Conservation (phyloP, 1,140 invertebrate genomes). For the Chrysopa pallens region DNA sequence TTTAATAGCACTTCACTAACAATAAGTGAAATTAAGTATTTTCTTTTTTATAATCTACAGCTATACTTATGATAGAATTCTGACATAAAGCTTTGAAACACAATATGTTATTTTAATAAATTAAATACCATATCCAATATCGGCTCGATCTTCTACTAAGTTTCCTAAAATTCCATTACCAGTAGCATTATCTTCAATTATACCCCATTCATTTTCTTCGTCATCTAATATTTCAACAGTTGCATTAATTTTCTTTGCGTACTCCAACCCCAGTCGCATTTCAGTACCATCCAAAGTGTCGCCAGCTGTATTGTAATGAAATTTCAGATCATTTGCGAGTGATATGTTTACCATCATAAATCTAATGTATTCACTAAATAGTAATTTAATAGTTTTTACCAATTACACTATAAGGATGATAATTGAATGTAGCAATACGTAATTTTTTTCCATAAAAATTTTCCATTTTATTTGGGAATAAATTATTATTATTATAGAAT, state of each 20-base stretch:
- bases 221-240: conserved; percentile 28
- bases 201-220: conserved; percentile 32
- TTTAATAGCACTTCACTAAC: no score
- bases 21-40: no score
- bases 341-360: no score
- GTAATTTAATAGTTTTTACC: conserved; percentile 8
- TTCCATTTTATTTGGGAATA: conserved; percentile 13
- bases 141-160: conserved; percentile 31
- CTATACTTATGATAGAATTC: no score
- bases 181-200: conserved; percentile 33
- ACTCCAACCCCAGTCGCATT: conserved; percentile 17
- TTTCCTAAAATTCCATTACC: conserved; percentile 36
- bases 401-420: conserved; percentile 13
- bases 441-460: conserved; percentile 10
- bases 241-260: conserved; percentile 25
- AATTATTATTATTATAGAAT: conserved; percentile 1
- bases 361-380: not conserved
- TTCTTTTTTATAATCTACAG: no score
- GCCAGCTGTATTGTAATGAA: not conserved
- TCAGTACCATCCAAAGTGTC: conserved; percentile 22
- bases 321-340: no score
- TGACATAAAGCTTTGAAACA: no score
- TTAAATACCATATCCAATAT: conserved; percentile 28
- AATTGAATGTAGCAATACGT: conserved; percentile 12
- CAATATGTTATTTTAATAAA: no score